Percentiles rank a stretch among this genome's conserved stretches.
phyloP scores from a whole-genome alignment of 2,113 vertebrate species.

The Apodemus speciosus region DNA sequence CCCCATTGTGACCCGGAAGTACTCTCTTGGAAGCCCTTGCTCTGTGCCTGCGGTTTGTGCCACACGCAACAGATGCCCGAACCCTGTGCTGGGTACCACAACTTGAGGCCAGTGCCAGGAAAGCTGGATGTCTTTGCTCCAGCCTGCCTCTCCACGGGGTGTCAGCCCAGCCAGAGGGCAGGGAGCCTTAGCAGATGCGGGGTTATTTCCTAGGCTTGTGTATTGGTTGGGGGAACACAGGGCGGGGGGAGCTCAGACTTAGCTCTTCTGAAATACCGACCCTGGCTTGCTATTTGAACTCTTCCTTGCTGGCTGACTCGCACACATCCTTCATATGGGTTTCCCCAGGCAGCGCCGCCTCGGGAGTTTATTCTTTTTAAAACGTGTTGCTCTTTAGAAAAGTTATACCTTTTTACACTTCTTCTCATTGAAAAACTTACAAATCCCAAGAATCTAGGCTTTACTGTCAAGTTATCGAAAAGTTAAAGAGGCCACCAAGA shows the following conservation, averaged over 20 bases:
- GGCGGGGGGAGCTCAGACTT: not conserved
- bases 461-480: not conserved
- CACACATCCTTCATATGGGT: not conserved
- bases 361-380: not conserved
- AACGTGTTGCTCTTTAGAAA: not conserved
- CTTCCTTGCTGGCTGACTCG: not conserved
- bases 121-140: too few relatives aligned
- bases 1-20: not conserved
- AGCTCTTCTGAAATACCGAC: not conserved
- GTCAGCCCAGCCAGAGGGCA: not conserved
- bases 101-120: not conserved
- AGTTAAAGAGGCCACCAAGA: rapidly evolving
- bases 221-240: too few relatives aligned
- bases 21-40: not conserved
- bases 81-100: rapidly evolving
- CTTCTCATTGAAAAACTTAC: not conserved
- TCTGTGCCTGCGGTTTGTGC: not conserved
- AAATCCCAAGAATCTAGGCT: not conserved
- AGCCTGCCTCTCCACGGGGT: rapidly evolving
- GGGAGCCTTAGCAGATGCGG: rapidly evolving
- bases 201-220: rapidly evolving
- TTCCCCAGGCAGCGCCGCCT: rapidly evolving
- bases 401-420: not conserved
- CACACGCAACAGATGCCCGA: not conserved
- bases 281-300: not conserved